These are phyloP conservation scores for Sciurus carolinensis DNA, from an alignment of 2,797 vertebrate genomes.

Conservation along the genomic window DNA sequence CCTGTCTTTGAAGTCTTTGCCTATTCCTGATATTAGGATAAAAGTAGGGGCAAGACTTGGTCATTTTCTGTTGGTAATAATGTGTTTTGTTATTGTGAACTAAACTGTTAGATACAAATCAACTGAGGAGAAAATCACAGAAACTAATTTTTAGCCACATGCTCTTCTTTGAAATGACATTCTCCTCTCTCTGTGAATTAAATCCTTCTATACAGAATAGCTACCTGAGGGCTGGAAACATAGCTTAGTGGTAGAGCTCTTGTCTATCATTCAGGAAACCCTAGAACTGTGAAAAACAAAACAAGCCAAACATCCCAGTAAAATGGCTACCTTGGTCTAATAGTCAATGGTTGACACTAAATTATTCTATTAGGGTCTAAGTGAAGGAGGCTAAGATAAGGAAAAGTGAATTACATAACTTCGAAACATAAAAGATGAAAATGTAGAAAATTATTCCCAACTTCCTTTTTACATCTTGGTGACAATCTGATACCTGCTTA, in stretches of 20 bases:
- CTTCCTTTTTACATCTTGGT: background rate
- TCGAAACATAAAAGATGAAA: constrained; percentile 12
- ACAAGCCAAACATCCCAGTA: too few species aligned
- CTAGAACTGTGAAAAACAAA: too few species aligned
- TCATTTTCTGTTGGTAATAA: background rate
- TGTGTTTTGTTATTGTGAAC: background rate
- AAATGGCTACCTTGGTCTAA: background rate
- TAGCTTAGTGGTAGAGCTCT: too few species aligned
- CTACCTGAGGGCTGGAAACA: background rate
- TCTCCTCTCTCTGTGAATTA: background rate
- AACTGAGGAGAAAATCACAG: background rate
- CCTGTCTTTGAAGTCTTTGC: background rate
- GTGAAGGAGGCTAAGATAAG: constrained; percentile 6
- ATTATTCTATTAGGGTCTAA: background rate
- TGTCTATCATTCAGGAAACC: too few species aligned
- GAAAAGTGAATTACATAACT: constrained; percentile 36
- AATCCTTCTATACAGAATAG: background rate
- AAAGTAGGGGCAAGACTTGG: background rate
- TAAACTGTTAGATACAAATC: background rate
- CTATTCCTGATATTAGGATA: background rate
- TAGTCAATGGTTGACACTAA: background rate
- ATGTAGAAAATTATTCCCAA: background rate
- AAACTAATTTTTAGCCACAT: background rate
- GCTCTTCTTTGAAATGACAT: background rate
- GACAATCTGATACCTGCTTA: background rate